Percentiles rank a stretch among this genome's conserved stretches.
Evolutionary conservation across 2,797 vertebrate species (phyloP).

Genomic region (Kryptopterus vitreolus): DNA sequence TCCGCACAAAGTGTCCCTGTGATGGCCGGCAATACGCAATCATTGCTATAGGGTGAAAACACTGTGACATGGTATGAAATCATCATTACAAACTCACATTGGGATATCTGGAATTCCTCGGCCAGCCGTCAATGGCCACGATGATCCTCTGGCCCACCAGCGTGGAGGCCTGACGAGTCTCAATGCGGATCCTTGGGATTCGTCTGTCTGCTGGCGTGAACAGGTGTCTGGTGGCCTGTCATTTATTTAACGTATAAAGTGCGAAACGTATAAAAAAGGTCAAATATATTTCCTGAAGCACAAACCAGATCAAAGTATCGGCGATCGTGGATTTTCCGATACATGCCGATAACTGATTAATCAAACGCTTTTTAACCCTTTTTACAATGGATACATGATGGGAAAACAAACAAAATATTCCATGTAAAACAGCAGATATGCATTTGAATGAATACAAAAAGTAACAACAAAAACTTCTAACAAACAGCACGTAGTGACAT

Average conservation of each 20-base stretch:
- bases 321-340: no score
- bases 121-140: constrained; percentile 96
- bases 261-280: no score
- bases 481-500: no score
- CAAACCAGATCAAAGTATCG: background rate
- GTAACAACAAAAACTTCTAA: no score
- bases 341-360: no score
- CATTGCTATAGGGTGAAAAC: background rate
- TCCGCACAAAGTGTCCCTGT: constrained; percentile 97
- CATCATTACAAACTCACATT: constrained; percentile 77
- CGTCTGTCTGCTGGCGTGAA: constrained; percentile 94
- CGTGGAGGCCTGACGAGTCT: constrained; percentile 87
- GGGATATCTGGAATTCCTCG: constrained; percentile 93
- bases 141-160: constrained; percentile 92
- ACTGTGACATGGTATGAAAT: no score
- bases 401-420: no score
- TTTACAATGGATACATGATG: no score
- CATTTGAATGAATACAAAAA: no score
- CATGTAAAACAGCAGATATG: no score
- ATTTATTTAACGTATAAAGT: no score
- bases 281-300: background rate
- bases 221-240: constrained; percentile 90
- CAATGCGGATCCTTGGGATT: constrained; percentile 93
- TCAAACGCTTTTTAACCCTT: no score
- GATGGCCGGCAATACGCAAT: background rate